Evolutionary conservation across 2,797 vertebrate genomes (phyloP).

Genomic region (Clarias platycephalus): DNA sequence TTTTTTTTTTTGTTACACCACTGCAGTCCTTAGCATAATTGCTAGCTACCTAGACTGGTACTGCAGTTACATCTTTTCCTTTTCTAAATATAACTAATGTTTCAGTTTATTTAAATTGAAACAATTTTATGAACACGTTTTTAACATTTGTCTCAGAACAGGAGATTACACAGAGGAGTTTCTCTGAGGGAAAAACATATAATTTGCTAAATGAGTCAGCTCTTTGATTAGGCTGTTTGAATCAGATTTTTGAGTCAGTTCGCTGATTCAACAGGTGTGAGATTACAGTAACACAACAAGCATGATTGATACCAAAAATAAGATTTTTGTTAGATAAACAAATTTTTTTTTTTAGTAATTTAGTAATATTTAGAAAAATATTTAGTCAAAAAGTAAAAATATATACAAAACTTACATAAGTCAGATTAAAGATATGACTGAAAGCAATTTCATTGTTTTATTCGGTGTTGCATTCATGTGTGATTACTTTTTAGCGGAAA

Average conservation of each 20-base stretch:
- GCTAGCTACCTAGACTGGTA: neutral
- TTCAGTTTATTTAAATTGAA: no score
- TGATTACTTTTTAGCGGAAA: neutral
- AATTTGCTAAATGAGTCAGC: neutral
- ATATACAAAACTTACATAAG: neutral
- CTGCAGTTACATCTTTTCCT: neutral
- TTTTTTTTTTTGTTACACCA: neutral
- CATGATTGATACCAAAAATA: neutral
- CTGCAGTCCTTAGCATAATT: neutral
- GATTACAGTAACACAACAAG: neutral
- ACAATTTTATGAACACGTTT: neutral
- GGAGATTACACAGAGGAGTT: neutral
- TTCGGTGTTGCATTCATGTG: neutral
- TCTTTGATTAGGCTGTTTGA: neutral
- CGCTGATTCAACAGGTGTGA: neutral
- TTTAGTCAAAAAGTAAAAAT: neutral
- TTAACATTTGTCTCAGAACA: neutral
- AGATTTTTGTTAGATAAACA: neutral
- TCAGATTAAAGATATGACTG: neutral
- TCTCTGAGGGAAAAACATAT: neutral
- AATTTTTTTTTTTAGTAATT: neutral
- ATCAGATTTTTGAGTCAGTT: neutral
- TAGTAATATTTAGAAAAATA: neutral
- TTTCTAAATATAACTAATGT: neutral
- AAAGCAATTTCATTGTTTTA: neutral